Evolutionary conservation across 37 sponge, comb jelly and placozoan species (phyloP), one percentile per base, ranked within the genome.

Genomic region (Haliclona indistincta): DNA sequence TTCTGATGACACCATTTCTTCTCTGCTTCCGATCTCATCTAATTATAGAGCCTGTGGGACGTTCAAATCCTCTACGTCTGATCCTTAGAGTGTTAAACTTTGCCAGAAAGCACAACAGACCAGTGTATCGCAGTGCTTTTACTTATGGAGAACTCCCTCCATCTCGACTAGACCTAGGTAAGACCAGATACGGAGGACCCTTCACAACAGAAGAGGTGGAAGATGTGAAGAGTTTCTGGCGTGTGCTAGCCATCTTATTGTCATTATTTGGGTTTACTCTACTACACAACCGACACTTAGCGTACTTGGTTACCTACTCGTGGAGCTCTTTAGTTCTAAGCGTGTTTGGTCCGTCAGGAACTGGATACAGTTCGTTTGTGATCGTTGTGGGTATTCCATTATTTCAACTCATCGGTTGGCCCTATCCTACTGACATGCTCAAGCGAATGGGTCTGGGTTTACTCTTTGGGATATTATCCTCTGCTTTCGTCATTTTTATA

Each of bases 201-300:
- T 58, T 25, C 28, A n/a, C 60, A 11, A 58, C 60, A 58, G 60
- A 58, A n/a, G 26, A 58, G n/a, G 60, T 58, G n/a, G 60, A 58
- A 26, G 60, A 58, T 20, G 60, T 58, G 11, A 58, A 58, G 28
- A 25, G 26, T 6, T 58, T 58, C n/a, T 20, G 22, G 11, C 60
- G 25, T n/a, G n/a, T 58, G n/a, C 28, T n/a, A n/a, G n/a, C n/a
- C n/a, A 20, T 58, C 28, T n/a, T 58, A 6, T n/a, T 58, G 28
- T 58, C 60, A n/a, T 58, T 58, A 58, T 58, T 58, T n/a, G 60
- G 60, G 7, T 58, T 58, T 26, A 6, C n/a, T 25, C 28, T 58
- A 11, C 22, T 25, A n/a, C 60, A 58, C 6, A 25, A 58, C 60
- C 13, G 28, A n/a, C 6, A 8, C 28, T 25, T 58, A 7, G 60